Percentiles rank a stretch among this genome's conserved stretches.
Evolutionary conservation across 2,113 vertebrate species (phyloP).

Genomic region (Melanerpes formicivorus): DNA sequence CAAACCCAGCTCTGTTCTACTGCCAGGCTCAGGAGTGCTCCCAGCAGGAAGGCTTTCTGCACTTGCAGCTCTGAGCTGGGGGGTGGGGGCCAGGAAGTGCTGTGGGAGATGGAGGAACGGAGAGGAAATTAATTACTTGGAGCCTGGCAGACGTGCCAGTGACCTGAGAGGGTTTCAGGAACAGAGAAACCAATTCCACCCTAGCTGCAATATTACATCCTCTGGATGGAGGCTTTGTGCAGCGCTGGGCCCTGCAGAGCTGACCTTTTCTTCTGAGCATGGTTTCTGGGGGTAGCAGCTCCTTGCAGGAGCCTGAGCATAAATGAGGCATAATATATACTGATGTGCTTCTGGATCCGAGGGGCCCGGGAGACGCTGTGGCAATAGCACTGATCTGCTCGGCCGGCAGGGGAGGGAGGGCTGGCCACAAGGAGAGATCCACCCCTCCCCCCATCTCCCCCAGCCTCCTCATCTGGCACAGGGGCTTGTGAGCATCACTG

Average conservation of each 20-base stretch:
- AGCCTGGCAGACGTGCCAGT: not conserved
- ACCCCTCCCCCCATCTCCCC: not conserved
- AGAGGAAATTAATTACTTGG: not conserved
- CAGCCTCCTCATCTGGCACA: not conserved
- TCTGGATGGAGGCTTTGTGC: not conserved
- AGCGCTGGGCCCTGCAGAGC: constrained; percentile 8
- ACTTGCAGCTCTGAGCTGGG: fast-evolving
- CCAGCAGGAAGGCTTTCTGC: not conserved
- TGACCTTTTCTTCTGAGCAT: constrained; percentile 19
- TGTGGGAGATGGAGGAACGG: not conserved
- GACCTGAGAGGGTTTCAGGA: not conserved
- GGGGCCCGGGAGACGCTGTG: not conserved
- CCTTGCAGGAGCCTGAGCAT: not conserved
- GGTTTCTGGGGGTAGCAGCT: not conserved
- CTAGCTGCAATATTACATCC: not conserved
- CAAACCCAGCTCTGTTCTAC: not conserved
- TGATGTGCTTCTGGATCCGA: constrained; percentile 6
- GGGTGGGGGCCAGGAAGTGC: not conserved
- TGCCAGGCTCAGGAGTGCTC: not conserved
- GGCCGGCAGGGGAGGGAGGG: not conserved
- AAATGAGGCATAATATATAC: constrained; percentile 36
- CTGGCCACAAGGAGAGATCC: fast-evolving
- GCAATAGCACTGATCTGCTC: not conserved
- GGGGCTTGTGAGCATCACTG: not conserved
- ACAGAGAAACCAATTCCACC: not conserved